Conservation (phyloP, 2,797 vertebrate genomes). For the Ispidina picta region DNA sequence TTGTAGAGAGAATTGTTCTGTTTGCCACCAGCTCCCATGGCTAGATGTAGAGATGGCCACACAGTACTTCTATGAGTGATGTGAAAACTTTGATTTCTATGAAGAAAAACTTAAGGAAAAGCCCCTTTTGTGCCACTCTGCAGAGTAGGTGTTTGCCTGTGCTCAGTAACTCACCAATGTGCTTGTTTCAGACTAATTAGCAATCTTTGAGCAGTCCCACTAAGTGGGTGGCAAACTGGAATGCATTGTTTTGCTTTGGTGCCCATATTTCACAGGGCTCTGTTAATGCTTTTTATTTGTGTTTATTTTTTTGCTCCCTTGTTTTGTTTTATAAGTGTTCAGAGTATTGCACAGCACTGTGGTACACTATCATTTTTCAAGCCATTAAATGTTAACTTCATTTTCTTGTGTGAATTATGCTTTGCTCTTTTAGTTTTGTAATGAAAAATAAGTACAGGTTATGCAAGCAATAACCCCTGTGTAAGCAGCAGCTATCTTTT, state of each 20-base stretch:
- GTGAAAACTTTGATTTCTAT: not conserved
- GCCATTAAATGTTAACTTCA: conserved; percentile 81
- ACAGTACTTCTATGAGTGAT: not conserved
- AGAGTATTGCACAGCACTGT: conserved; percentile 52
- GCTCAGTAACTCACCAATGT: not conserved
- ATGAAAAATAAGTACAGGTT: conserved; percentile 86
- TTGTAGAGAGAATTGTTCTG: not conserved
- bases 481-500: conserved; percentile 81
- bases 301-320: conserved; percentile 42
- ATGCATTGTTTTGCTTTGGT: conserved; percentile 37
- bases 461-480: conserved; percentile 82
- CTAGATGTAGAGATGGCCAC: not conserved
- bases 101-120: not conserved
- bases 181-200: conserved; percentile 4
- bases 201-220: not conserved
- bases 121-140: not conserved
- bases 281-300: conserved; percentile 53
- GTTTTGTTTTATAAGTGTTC: conserved; percentile 73
- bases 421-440: conserved; percentile 81
- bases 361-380: conserved; percentile 77
- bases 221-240: conserved; percentile 35
- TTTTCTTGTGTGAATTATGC: conserved; percentile 81
- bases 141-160: not conserved
- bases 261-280: conserved; percentile 40
- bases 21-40: not conserved